Percentiles rank a stretch among this genome's conserved stretches.
These are phyloP conservation scores for Drosophila jambulina DNA, from an alignment of 1,140 invertebrate genomes.

Conservation along the genomic window DNA sequence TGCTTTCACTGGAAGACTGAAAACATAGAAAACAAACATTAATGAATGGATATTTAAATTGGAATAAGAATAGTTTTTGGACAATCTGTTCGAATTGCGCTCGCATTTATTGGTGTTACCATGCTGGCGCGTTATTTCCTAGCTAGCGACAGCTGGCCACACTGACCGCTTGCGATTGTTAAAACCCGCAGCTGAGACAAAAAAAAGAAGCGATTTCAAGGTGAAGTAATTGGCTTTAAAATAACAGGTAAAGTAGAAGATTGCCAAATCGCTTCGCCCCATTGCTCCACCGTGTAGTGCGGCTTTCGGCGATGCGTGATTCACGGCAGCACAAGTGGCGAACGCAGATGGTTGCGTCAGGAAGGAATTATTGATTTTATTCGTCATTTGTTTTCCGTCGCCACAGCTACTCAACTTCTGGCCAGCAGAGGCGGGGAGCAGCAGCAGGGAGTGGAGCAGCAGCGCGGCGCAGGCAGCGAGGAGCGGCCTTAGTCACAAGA, in stretches of 20 bases:
- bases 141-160: slow-evolving; percentile 6
- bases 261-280: slow-evolving; percentile 29
- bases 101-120: background rate
- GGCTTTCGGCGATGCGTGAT: background rate
- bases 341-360: slow-evolving; percentile 27
- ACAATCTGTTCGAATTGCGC: background rate
- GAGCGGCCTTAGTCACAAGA: slow-evolving; percentile 67
- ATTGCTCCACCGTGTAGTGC: slow-evolving; percentile 8
- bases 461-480: slow-evolving; percentile 40
- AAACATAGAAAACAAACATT: background rate
- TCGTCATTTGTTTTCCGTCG: slow-evolving; percentile 74
- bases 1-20: too few relatives aligned
- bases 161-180: slow-evolving; percentile 21
- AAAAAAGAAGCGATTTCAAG: slow-evolving; percentile 67
- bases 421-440: slow-evolving; percentile 1
- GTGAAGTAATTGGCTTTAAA: slow-evolving; percentile 79
- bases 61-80: background rate
- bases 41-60: too few relatives aligned
- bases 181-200: slow-evolving; percentile 52
- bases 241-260: slow-evolving; percentile 64
- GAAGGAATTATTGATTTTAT: slow-evolving; percentile 75
- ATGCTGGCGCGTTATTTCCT: background rate
- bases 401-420: slow-evolving; percentile 62
- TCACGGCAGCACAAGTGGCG: background rate
- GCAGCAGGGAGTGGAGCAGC: slow-evolving; percentile 6